Evolutionary conservation across 2,888 invertebrate genomes (phyloP), one percentile per base, ranked within the genome.

Genomic region (Drosophila melanosoma): DNA sequence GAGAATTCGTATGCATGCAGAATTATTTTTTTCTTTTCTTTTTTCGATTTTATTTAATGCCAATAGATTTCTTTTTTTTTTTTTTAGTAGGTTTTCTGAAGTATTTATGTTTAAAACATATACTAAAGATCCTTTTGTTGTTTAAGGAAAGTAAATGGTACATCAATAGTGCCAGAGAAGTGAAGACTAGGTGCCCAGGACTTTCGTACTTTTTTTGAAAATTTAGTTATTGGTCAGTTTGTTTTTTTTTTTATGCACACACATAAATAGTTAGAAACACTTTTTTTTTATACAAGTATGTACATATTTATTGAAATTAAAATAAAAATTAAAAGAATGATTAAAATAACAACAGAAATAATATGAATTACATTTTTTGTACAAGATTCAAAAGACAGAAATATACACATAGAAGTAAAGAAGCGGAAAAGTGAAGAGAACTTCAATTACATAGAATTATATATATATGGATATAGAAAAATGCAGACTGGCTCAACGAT

Each of bases 401-500:
- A 72, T 58, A 69, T 72, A 83, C 74, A 88, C 70, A 83, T 77
- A 86, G 69, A 79, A 83, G 71, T 76, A 20, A 71, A 69, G 36
- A 71, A 70, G 70, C 61, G 40, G 42, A 76, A 76, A 73, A 49
- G 64, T 35, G 56, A 70, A 76, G 56, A 40, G 42, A 73, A 69
- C 48, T 48, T 36, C 79, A 76, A 67, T 68, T 56, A 82, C 65
- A 59, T 54, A 61, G 53, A 70, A 8, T 59, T 51, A 45, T 64
- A 59, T 58, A 59, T 58, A 56, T 17, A 72, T 69, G 60, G 61
- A 86, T 73, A 74, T 73, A 76, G 62, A 77, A 74, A 84, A 78
- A 84, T 84, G 87, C 89, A 87, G 84, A 76, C 89, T 89, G 77
- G 87, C 84, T 83, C 74, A 89, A 78, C 76, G 73, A 67, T 69